These are phyloP conservation scores for Istiophorus platypterus DNA, from an alignment of 2,113 vertebrate species.

Conservation along the genomic window DNA sequence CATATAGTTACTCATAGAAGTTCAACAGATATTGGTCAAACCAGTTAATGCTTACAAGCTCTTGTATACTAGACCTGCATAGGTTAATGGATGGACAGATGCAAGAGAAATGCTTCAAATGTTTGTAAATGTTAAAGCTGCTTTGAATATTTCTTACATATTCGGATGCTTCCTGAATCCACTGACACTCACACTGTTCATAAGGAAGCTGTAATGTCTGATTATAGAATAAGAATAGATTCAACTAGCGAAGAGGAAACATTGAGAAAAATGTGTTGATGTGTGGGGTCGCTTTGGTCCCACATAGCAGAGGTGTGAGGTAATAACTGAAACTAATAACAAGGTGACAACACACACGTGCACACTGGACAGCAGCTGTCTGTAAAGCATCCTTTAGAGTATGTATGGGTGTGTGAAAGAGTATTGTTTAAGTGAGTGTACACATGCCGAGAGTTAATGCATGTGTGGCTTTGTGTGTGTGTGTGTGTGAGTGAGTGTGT, in stretches of 20 bases:
- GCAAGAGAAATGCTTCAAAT: too few species aligned
- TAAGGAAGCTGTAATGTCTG: too few species aligned
- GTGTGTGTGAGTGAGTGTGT: neutral
- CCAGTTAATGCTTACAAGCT: too few species aligned
- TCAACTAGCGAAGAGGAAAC: neutral
- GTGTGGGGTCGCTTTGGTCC: constrained; percentile 9
- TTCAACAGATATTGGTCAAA: too few species aligned
- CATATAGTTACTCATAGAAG: too few species aligned
- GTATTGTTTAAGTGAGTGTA: constrained; percentile 19
- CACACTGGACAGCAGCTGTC: neutral
- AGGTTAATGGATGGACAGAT: too few species aligned
- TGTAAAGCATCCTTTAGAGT: constrained; percentile 9
- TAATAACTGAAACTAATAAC: constrained; percentile 38
- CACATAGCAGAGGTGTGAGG: constrained; percentile 28
- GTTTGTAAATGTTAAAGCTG: too few species aligned
- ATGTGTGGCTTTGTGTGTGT: neutral
- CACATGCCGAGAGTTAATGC: constrained; percentile 27
- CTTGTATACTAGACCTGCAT: too few species aligned
- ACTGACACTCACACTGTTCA: too few species aligned
- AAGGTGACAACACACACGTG: constrained; percentile 22
- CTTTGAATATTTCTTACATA: too few species aligned
- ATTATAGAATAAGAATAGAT: neutral
- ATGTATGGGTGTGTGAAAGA: neutral
- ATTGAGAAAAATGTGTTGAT: neutral
- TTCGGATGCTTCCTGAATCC: too few species aligned